Base-by-base conservation (phyloP, 1,140 invertebrate species). In the Bombus cullumanus region DNA sequence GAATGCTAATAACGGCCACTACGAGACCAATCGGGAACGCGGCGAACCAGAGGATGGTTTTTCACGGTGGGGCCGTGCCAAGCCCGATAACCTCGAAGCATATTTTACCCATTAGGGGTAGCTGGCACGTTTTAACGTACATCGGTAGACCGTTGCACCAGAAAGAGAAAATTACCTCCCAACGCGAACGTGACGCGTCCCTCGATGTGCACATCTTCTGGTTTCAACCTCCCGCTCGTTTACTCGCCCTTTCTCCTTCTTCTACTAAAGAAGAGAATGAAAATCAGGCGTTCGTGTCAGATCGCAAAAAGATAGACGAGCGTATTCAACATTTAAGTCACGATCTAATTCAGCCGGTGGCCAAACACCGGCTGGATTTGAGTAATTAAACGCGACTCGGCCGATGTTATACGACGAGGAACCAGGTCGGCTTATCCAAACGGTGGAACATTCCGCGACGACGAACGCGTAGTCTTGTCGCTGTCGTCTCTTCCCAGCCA, bases 201-300 rank as follows among this genome's bases (percentile, higher is more conserved):
- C 13, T 13, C 13, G 22, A 53, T n/a, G 39, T 69, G 28, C 15
- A 18, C 62, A 15, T 31, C 62, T 66, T 31, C 12, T 18, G 9
- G 39, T 3, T 18, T 41, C 25, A 13, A 6, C n/a, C 5, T 39
- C 12, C n/a, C 0, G 13, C 34, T 25, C 47, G 31, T 59, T 76
- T 41, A 31, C 13, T 10, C 34, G 41, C 15, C 6, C 18, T 34
- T 15, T 59, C 57, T 9, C 18, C 8, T 37, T 5, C 34, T 1
- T 18, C 8, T 1, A 1, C 13, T n/a, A n/a, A 34, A n/a, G 6
- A 34, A 77, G 69, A 81, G 82, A 88, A 89, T 85, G 88, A 73
- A 88, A 89, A 88, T 89, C 86, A 41, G 86, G 57, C 10, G n/a
- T 18, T 18, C 59, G 69, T 74, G 79, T 77, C 81, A 76, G 43